Evolutionary conservation across 2,888 invertebrate genomes (phyloP).

Genomic region (Rhaphigaster nebulosa): DNA sequence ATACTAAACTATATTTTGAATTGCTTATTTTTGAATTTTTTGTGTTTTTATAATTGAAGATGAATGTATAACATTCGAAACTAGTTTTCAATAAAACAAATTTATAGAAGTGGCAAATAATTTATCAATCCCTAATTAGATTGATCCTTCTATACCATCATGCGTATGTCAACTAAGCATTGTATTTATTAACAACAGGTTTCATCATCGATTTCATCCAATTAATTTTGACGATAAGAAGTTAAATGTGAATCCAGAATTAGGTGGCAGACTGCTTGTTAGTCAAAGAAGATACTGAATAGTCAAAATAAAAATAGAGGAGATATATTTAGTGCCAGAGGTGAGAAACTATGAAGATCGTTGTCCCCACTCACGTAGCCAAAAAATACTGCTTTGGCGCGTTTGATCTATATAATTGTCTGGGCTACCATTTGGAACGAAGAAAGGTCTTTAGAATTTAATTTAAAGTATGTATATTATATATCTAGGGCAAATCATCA

Average conservation of each 20-base stretch:
- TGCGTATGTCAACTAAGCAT: no score
- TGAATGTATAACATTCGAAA: no score
- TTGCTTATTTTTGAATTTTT: no score
- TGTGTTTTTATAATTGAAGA: no score
- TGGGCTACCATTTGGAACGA: background rate
- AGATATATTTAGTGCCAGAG: conserved; percentile 2
- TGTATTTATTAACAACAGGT: no score
- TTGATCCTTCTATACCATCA: no score
- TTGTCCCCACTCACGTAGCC: background rate
- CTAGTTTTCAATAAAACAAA: no score
- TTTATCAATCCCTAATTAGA: no score
- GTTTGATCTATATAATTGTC: background rate
- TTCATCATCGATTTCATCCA: no score
- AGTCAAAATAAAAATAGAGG: conserved; percentile 25
- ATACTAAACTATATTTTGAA: no score
- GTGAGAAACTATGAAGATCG: background rate
- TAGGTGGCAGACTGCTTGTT: background rate
- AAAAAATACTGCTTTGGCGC: background rate
- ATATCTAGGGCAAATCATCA: background rate
- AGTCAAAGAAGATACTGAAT: conserved; percentile 15
- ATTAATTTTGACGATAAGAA: no score
- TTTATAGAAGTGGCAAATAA: no score
- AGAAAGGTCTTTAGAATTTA: background rate
- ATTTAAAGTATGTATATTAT: background rate
- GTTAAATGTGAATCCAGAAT: background rate